Evolutionary conservation across 2,797 vertebrate genomes (phyloP).

Genomic region (Rhabdophis nuchalis): DNA sequence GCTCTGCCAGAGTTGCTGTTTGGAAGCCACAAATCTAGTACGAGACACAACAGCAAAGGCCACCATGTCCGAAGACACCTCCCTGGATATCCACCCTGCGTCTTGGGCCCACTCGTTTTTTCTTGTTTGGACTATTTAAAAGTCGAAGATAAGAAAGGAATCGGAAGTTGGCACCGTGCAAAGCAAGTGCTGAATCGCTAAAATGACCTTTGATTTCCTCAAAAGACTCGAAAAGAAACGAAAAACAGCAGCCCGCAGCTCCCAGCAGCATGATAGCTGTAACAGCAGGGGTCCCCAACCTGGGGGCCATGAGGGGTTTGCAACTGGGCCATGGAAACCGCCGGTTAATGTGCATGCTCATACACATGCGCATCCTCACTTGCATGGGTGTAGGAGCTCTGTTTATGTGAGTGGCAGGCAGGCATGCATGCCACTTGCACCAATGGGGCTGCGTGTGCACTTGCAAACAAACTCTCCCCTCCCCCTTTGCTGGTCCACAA

Average conservation of each 20-base stretch:
- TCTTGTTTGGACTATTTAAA: not conserved
- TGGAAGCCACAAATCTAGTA: not conserved
- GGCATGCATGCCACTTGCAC: too few relatives aligned
- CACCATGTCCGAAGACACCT: not conserved
- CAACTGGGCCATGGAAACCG: too few relatives aligned
- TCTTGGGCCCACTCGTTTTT: not conserved
- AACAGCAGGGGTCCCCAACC: too few relatives aligned
- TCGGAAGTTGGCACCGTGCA: not conserved
- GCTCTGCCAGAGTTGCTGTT: not conserved
- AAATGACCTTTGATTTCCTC: not conserved
- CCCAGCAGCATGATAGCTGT: not conserved
- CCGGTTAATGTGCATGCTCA: fast-evolving
- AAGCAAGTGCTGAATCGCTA: not conserved
- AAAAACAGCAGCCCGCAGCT: not conserved
- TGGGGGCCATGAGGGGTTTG: too few relatives aligned
- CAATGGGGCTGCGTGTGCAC: too few relatives aligned
- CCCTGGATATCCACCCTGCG: not conserved
- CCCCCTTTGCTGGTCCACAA: too few relatives aligned
- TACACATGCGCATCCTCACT: too few relatives aligned
- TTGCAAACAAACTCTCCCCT: too few relatives aligned
- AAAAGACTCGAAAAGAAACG: not conserved
- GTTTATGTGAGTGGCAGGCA: too few relatives aligned
- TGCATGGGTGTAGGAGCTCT: too few relatives aligned
- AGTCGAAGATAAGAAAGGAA: not conserved
- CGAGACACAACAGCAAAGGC: not conserved